These are phyloP conservation scores for Polypedilum vanderplanki DNA, from an alignment of 1,140 invertebrate genomes.

Conservation along the genomic window DNA sequence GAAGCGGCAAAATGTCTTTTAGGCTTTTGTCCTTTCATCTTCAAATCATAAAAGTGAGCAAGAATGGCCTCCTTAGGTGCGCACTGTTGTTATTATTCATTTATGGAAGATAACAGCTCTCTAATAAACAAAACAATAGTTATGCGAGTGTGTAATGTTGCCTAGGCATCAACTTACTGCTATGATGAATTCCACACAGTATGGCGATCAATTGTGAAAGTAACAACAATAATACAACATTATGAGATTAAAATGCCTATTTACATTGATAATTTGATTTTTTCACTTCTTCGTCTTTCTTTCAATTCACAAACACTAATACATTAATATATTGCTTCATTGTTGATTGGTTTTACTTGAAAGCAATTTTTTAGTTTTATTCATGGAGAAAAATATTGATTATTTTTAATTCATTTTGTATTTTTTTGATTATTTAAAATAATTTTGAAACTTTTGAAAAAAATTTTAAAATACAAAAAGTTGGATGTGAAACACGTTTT, in stretches of 20 bases:
- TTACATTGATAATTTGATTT: conserved; percentile 19
- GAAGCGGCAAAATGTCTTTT: neutral
- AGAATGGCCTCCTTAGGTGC: neutral
- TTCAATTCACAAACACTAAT: too few species aligned
- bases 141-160: neutral
- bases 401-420: too few species aligned
- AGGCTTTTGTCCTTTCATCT: conserved; percentile 10
- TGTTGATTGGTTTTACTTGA: neutral
- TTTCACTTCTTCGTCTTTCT: neutral
- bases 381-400: too few species aligned
- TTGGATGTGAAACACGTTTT: too few species aligned
- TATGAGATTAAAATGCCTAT: conserved; percentile 19
- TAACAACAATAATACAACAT: neutral
- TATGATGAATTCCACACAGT: neutral
- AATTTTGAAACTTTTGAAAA: too few species aligned
- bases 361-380: neutral
- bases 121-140: conserved; percentile 8
- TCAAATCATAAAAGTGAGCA: neutral
- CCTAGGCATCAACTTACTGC: conserved; percentile 16
- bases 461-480: too few species aligned
- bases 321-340: neutral
- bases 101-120: conserved; percentile 18
- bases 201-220: conserved; percentile 17
- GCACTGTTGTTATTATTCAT: neutral
- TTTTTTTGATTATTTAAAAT: too few species aligned